phyloP scores from a whole-genome alignment of 2,113 vertebrate genomes.

The Bos javanicus region DNA sequence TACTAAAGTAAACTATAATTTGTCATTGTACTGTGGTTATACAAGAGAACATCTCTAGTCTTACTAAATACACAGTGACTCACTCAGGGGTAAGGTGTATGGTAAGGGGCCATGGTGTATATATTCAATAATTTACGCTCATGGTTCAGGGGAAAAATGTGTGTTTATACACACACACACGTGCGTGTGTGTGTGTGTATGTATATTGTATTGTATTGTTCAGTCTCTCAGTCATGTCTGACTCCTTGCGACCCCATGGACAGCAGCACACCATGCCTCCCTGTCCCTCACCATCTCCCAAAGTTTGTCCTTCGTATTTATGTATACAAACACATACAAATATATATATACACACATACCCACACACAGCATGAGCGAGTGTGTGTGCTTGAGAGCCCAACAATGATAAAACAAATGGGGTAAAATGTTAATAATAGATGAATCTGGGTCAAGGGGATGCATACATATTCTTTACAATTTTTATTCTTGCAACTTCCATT shows the following conservation, averaged over 20 bases:
- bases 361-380: neutral
- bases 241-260: neutral
- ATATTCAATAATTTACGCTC: neutral
- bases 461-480: neutral
- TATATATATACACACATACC: neutral
- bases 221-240: neutral
- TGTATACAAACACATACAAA: neutral
- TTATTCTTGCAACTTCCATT: neutral
- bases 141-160: neutral
- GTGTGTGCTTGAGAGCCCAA: neutral
- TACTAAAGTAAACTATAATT: neutral
- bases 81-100: neutral
- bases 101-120: neutral
- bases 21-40: neutral
- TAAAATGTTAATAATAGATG: neutral
- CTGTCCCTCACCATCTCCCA: neutral
- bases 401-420: neutral
- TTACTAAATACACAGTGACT: neutral
- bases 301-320: neutral
- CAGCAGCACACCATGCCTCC: neutral
- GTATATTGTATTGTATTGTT: neutral
- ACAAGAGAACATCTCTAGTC: neutral
- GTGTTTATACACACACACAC: neutral
- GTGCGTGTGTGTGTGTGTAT: neutral
- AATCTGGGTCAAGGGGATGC: neutral